phyloP scores from a whole-genome alignment of 2,113 vertebrate genomes.

The Rhynchomys soricoides region DNA sequence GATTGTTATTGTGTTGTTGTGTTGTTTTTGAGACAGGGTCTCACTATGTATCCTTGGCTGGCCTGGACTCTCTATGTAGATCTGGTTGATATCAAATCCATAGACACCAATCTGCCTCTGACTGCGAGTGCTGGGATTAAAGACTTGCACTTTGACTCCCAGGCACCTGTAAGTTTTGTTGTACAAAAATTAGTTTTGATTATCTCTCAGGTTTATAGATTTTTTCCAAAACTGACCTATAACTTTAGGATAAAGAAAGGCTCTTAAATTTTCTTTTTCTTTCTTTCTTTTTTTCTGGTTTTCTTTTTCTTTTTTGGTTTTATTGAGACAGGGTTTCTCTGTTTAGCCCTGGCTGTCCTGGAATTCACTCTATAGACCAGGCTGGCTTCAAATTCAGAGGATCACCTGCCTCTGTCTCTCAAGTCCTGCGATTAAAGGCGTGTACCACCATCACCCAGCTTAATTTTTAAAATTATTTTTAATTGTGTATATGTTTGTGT shows the following conservation, averaged over 20 bases:
- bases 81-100: background rate
- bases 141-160: background rate
- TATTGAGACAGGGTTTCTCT: background rate
- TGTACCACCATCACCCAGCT: background rate
- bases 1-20: background rate
- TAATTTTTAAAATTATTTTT: background rate
- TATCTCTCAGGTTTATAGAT: constrained; percentile 27
- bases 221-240: background rate
- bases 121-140: background rate
- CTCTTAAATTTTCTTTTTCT: background rate
- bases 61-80: background rate
- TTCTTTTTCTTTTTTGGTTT: background rate
- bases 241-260: constrained; percentile 43
- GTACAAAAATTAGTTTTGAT: background rate
- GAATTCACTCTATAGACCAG: background rate
- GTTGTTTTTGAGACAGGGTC: background rate
- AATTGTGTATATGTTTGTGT: background rate
- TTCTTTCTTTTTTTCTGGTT: too few relatives aligned
- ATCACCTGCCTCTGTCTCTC: background rate
- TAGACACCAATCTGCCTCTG: background rate
- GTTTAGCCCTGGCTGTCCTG: background rate
- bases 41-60: background rate
- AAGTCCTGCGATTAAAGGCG: background rate
- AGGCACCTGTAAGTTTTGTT: constrained; percentile 24
- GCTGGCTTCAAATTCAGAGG: background rate